Evolutionary conservation across 2,888 invertebrate genomes (phyloP).

Genomic region (Coelopa pilipes): DNA sequence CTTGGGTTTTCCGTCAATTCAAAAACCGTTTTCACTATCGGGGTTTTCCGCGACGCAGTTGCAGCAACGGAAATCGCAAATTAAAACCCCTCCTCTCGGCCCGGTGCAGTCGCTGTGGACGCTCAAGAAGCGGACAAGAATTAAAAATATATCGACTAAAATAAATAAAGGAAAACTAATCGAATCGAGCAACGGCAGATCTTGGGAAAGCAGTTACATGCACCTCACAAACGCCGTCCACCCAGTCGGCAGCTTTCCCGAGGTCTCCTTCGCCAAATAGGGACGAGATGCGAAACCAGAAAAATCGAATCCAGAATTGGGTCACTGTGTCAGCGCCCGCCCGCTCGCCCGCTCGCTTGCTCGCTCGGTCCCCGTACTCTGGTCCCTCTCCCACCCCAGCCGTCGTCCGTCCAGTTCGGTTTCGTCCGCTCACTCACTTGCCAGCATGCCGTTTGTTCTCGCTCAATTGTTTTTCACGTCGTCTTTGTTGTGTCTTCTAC

Average conservation of each 20-base stretch:
- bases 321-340: slow-evolving; percentile 57
- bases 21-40: not conserved
- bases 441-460: not conserved
- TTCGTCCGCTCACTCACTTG: too few species aligned
- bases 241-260: not conserved
- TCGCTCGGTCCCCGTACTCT: not conserved
- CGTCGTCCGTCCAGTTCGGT: not conserved
- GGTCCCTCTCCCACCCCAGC: not conserved
- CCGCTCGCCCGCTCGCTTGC: slow-evolving; percentile 1
- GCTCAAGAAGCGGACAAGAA: not conserved
- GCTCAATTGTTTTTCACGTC: slow-evolving; percentile 15
- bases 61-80: slow-evolving; percentile 24
- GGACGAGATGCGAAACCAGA: slow-evolving; percentile 24
- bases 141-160: not conserved
- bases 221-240: too few species aligned
- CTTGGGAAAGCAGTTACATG: too few species aligned
- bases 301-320: slow-evolving; percentile 62
- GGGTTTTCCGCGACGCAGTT: slow-evolving; percentile 19
- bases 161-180: not conserved
- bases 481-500: slow-evolving; percentile 11
- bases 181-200: not conserved
- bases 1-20: not conserved
- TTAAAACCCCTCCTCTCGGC: not conserved
- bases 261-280: slow-evolving; percentile 19
- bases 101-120: too few species aligned